Evolutionary conservation across 2,113 vertebrate species (phyloP).

Genomic region (Vidua chalybeata): DNA sequence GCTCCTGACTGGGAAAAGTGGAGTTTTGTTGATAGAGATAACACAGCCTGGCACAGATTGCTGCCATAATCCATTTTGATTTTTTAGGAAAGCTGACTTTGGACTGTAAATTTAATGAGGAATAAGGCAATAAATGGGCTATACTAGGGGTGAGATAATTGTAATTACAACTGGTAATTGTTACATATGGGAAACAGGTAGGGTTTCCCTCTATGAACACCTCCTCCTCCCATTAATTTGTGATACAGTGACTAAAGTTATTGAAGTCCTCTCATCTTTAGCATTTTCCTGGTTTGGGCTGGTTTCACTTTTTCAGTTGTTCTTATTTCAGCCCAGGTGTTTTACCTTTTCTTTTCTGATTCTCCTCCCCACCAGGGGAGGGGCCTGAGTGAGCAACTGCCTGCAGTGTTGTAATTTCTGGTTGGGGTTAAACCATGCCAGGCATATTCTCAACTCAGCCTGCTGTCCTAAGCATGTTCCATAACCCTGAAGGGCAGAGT

Average conservation of each 20-base stretch:
- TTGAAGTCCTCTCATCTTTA: neutral
- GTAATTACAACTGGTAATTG: neutral
- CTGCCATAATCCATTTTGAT: neutral
- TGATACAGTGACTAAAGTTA: neutral
- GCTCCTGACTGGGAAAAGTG: neutral
- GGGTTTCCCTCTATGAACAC: neutral
- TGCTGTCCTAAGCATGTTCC: neutral
- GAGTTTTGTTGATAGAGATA: neutral
- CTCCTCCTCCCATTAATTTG: neutral
- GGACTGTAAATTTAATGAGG: neutral
- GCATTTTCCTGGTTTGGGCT: neutral
- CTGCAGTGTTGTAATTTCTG: neutral
- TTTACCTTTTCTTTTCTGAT: neutral
- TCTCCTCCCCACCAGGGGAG: neutral
- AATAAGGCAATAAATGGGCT: neutral
- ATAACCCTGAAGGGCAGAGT: neutral
- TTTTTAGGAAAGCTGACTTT: neutral
- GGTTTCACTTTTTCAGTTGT: neutral
- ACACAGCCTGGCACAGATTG: neutral
- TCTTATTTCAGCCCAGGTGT: neutral
- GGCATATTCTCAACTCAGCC: neutral
- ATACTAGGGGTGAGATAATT: neutral
- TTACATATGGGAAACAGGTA: neutral
- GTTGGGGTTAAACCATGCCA: neutral
- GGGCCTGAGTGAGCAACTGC: neutral